Conservation (phyloP, 2,113 vertebrate species). For the Dipodomys merriami region DNA sequence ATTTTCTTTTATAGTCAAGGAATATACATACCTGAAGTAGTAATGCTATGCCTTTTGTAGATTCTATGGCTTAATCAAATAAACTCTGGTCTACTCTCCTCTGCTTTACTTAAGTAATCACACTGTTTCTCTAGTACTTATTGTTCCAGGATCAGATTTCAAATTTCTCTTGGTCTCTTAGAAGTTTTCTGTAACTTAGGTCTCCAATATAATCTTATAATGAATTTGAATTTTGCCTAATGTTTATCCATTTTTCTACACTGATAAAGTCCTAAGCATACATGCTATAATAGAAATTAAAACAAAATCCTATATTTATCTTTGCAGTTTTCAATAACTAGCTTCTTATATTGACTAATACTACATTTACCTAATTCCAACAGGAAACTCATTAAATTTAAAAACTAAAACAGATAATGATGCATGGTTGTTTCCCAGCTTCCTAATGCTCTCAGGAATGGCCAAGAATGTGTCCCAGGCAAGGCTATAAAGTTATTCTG, state of each 20-base stretch:
- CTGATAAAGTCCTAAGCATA: neutral
- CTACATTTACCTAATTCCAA: neutral
- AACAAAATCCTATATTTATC: neutral
- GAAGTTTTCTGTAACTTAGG: neutral
- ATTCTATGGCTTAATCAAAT: neutral
- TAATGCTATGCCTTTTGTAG: neutral
- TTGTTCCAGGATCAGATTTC: neutral
- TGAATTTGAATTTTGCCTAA: neutral
- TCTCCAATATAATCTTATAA: neutral
- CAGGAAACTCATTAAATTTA: neutral
- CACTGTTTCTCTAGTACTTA: neutral
- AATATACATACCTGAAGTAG: neutral
- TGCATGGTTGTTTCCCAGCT: neutral
- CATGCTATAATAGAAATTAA: neutral
- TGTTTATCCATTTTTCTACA: neutral
- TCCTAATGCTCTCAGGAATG: neutral
- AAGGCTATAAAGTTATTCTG: slow-evolving; percentile 42
- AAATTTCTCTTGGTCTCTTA: neutral
- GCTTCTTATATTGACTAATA: neutral
- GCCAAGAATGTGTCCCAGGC: slow-evolving; percentile 12
- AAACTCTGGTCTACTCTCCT: neutral
- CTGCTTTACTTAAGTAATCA: neutral
- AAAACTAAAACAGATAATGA: neutral
- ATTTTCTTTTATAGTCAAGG: neutral
- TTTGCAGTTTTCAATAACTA: neutral